A percentile compares a stretch with the other conserved stretches of the same genome.
Evolutionary conservation across 2,888 invertebrate species (phyloP).

Genomic region (Sarcophaga rosellei): DNA sequence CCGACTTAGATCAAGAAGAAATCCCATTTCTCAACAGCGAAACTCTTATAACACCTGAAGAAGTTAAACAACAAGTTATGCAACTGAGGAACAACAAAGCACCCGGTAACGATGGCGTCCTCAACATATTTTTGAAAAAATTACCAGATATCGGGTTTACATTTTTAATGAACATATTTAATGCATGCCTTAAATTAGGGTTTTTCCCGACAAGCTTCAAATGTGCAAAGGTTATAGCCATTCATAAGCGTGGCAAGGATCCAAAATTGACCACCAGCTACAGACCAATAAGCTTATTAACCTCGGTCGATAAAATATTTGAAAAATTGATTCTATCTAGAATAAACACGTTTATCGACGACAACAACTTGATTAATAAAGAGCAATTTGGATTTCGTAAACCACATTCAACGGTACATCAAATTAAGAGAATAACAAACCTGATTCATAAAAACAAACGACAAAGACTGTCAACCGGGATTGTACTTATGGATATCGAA

Average conservation of each 20-base stretch:
- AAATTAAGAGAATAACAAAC: not conserved
- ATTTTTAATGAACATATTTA: not conserved
- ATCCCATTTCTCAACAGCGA: too few relatives aligned
- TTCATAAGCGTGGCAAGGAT: too few relatives aligned
- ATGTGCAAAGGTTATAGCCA: too few relatives aligned
- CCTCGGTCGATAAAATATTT: constrained; percentile 16
- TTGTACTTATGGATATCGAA: not conserved
- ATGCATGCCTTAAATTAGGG: not conserved
- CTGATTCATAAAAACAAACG: constrained; percentile 14
- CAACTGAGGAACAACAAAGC: too few relatives aligned
- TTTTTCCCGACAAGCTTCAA: too few relatives aligned
- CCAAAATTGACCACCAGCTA: not conserved
- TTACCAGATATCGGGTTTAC: not conserved
- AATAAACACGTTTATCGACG: not conserved
- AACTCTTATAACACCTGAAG: too few relatives aligned
- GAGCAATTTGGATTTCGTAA: constrained; percentile 11
- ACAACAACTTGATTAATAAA: constrained; percentile 1
- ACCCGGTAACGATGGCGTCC: too few relatives aligned
- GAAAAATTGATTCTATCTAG: constrained; percentile 13
- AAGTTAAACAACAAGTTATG: too few relatives aligned
- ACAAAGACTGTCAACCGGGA: not conserved
- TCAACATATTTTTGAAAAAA: not conserved
- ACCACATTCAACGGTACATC: not conserved
- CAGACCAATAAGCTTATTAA: constrained; percentile 5
- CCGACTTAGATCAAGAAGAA: too few relatives aligned